These are phyloP conservation scores for Epistrophe grossulariae DNA, from an alignment of 2,888 invertebrate species.

Conservation along the genomic window DNA sequence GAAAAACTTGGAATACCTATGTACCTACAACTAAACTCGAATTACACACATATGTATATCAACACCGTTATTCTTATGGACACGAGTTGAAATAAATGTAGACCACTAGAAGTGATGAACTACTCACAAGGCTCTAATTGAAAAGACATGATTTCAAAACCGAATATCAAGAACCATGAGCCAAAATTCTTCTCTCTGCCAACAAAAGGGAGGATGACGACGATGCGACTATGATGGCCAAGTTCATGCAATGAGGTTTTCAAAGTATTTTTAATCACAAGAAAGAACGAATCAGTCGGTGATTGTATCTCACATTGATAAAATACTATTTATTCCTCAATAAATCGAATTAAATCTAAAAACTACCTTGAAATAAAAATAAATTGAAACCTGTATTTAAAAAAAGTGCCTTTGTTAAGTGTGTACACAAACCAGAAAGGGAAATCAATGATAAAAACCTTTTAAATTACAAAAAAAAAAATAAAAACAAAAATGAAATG, in stretches of 20 bases:
- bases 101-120: conserved; percentile 32
- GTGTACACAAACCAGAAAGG: conserved; percentile 20
- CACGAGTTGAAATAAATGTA: conserved; percentile 63
- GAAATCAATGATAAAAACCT: conserved; percentile 7
- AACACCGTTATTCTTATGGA: conserved; percentile 59
- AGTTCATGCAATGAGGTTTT: conserved; percentile 46
- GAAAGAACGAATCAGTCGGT: conserved; percentile 53
- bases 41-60: conserved; percentile 30
- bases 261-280: conserved; percentile 30
- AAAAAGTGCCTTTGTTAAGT: conserved; percentile 31
- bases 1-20: background rate
- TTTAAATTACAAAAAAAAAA: conserved; percentile 4
- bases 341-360: background rate
- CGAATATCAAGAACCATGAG: conserved; percentile 14
- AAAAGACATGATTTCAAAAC: conserved; percentile 39
- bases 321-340: conserved; percentile 36
- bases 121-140: conserved; percentile 60
- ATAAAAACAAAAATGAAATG: background rate
- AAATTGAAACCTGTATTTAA: background rate
- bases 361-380: background rate
- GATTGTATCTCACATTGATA: conserved; percentile 68
- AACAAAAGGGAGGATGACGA: conserved; percentile 20
- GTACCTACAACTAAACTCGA: conserved; percentile 20
- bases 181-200: conserved; percentile 11
- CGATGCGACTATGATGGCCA: conserved; percentile 11